Percentiles rank a stretch among this genome's conserved stretches.
Evolutionary conservation across 1,140 invertebrate species (phyloP).

Genomic region (Forficula auricularia): DNA sequence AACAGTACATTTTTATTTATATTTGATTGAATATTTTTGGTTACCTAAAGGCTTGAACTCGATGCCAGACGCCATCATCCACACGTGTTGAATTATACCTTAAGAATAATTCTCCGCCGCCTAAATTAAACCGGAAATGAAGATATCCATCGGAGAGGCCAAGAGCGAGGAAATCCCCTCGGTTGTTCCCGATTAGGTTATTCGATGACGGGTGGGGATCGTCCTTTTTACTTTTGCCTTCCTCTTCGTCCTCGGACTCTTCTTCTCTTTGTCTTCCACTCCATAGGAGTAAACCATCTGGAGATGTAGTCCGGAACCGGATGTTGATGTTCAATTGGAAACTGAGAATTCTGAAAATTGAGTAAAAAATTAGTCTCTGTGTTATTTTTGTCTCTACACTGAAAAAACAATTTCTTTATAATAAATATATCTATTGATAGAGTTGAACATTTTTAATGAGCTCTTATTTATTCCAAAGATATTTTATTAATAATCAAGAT

Average conservation of each 20-base stretch:
- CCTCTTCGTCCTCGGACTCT: constrained; percentile 16
- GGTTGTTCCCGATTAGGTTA: constrained; percentile 9
- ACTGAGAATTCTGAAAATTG: constrained; percentile 53
- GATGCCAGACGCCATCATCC: constrained; percentile 84
- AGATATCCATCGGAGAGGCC: constrained; percentile 61
- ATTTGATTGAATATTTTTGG: too few relatives aligned
- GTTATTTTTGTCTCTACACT: too few relatives aligned
- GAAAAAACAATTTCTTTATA: too few relatives aligned
- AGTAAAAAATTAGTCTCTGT: constrained; percentile 11
- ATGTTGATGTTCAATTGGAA: constrained; percentile 67
- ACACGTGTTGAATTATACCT: constrained; percentile 72
- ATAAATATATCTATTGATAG: too few relatives aligned
- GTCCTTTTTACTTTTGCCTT: constrained; percentile 3
- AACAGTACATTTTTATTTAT: too few relatives aligned
- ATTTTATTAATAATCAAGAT: too few relatives aligned
- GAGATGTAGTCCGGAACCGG: constrained; percentile 43
- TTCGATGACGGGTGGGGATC: constrained; percentile 28
- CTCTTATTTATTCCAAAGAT: too few relatives aligned
- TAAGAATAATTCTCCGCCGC: constrained; percentile 55
- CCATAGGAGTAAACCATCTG: constrained; percentile 76
- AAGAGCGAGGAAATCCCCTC: constrained; percentile 61
- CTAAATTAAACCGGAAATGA: constrained; percentile 44
- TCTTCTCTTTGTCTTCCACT: constrained; percentile 49
- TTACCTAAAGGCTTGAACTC: constrained; percentile 71
- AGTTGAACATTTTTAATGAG: too few relatives aligned